Percentiles rank a stretch among this genome's conserved stretches.
Evolutionary conservation across 2,113 vertebrate species (phyloP).

Genomic region (Phylloscopus trochiloides): DNA sequence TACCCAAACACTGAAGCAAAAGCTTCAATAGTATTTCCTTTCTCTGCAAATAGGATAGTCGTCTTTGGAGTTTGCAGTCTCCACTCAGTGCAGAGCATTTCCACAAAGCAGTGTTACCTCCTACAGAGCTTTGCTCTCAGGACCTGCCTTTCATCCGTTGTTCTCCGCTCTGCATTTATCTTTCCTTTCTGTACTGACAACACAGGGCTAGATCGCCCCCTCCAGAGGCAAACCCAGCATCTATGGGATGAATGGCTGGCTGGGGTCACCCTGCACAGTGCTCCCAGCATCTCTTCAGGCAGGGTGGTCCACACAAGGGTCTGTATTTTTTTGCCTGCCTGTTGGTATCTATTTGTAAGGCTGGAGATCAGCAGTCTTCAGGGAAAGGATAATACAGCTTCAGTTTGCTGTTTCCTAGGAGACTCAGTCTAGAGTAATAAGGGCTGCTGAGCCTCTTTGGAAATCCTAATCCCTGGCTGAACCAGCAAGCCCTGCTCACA

Average conservation of each 20-base stretch:
- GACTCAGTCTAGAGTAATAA: not conserved
- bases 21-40: not conserved
- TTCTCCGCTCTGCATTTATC: not conserved
- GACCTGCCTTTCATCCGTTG: not conserved
- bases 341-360: not conserved
- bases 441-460: not conserved
- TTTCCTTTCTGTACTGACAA: not conserved
- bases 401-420: constrained; percentile 51
- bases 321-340: not conserved
- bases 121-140: constrained; percentile 16
- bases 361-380: not conserved
- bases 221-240: not conserved
- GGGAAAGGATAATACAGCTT: not conserved
- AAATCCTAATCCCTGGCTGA: not conserved
- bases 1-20: not conserved
- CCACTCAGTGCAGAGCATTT: constrained; percentile 27
- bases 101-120: constrained; percentile 9
- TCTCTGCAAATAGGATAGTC: not conserved
- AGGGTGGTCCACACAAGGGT: accelerated
- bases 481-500: not conserved
- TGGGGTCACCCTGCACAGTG: not conserved
- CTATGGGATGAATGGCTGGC: not conserved
- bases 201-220: not conserved
- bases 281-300: not conserved
- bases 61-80: not conserved